These are phyloP conservation scores for Lacerta viridis DNA, from an alignment of 2,797 vertebrate genomes.

Conservation along the genomic window DNA sequence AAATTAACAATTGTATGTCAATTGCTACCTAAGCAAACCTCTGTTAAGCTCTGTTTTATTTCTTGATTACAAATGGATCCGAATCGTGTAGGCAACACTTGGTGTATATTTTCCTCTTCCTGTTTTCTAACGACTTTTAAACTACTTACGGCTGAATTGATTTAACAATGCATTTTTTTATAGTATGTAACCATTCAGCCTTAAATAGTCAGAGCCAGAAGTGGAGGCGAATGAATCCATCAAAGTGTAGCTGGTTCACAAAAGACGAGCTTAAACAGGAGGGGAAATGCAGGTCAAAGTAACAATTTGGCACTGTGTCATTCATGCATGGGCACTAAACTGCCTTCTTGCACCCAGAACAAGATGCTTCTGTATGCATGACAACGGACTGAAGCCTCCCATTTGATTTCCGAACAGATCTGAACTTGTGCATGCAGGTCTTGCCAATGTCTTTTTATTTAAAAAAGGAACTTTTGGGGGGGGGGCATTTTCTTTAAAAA, in stretches of 20 bases:
- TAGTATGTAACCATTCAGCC: constrained; percentile 26
- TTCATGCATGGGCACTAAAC: constrained; percentile 51
- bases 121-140: background rate
- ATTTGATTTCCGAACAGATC: constrained; percentile 46
- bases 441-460: constrained; percentile 40
- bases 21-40: constrained; percentile 46
- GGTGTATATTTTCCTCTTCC: background rate
- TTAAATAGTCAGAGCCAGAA: constrained; percentile 39
- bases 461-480: constrained; percentile 65
- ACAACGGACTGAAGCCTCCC: constrained; percentile 48
- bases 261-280: constrained; percentile 57
- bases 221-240: constrained; percentile 24
- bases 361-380: constrained; percentile 54
- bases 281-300: constrained; percentile 56
- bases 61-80: constrained; percentile 50
- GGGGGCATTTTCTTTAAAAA: background rate
- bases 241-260: constrained; percentile 62
- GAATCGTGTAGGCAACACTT: constrained; percentile 37
- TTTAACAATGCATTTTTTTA: background rate
- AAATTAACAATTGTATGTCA: constrained; percentile 24
- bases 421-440: constrained; percentile 53
- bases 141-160: background rate
- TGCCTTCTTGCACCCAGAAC: constrained; percentile 39
- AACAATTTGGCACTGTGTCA: constrained; percentile 58
- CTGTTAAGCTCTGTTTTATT: constrained; percentile 9